Evolutionary conservation across 2,113 vertebrate genomes (phyloP).

Genomic region (Mormoops blainvillei): DNA sequence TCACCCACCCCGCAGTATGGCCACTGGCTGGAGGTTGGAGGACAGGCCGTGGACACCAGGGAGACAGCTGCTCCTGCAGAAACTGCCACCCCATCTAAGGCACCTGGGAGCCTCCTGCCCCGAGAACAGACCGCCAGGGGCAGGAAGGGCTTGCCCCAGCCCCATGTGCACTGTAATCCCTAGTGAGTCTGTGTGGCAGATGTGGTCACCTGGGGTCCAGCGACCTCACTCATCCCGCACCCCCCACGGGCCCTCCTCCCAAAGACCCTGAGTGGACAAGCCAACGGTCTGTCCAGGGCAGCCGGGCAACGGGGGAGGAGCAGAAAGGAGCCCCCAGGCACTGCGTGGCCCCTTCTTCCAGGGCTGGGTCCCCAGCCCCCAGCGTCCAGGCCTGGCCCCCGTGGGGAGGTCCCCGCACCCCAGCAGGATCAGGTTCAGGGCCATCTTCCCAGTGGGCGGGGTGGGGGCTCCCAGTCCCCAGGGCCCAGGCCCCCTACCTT

Average conservation of each 20-base stretch:
- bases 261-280: fast-evolving
- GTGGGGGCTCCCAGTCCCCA: neutral
- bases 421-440: neutral
- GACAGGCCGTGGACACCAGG: neutral
- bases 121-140: fast-evolving
- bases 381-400: neutral
- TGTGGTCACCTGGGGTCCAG: neutral
- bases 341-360: neutral
- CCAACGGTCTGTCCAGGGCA: neutral
- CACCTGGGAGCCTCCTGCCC: neutral
- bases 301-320: fast-evolving
- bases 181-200: neutral
- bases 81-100: neutral
- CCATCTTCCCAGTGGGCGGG: too few relatives aligned
- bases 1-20: neutral
- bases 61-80: neutral
- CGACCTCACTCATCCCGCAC: fast-evolving
- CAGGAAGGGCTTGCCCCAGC: neutral
- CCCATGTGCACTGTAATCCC: fast-evolving
- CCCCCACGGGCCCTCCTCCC: fast-evolving
- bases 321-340: fast-evolving
- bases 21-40: neutral
- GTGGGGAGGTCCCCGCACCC: neutral
- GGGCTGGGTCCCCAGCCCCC: neutral
- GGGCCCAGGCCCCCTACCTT: constrained; percentile 83